These are phyloP conservation scores for Epinotia demarniana DNA, from an alignment of 2,888 invertebrate genomes.

Conservation along the genomic window DNA sequence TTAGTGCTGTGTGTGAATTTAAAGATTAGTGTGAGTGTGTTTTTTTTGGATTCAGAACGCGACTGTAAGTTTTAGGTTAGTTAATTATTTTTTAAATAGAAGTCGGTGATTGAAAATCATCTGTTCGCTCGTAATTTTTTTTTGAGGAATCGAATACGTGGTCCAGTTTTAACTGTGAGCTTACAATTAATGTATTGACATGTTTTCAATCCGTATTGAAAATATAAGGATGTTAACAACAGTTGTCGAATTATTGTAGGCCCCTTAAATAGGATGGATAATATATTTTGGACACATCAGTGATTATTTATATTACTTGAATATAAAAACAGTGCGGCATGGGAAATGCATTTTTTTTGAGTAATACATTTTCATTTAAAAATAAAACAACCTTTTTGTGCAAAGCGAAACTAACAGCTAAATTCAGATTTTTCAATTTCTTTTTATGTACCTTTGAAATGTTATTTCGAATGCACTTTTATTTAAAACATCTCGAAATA, in stretches of 20 bases:
- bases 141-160: not conserved
- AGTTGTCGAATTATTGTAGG: no score
- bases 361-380: not conserved
- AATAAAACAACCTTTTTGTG: not conserved
- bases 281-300: not conserved
- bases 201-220: not conserved
- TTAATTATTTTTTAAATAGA: not conserved
- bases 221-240: not conserved
- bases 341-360: not conserved
- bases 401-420: no score
- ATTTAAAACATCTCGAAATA: no score
- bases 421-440: not conserved
- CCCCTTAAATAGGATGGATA: no score
- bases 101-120: not conserved
- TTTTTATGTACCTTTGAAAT: not conserved
- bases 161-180: not conserved
- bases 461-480: not conserved
- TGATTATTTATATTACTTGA: not conserved
- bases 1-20: constrained; percentile 23
- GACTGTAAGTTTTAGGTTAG: constrained; percentile 14
- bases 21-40: constrained; percentile 7
- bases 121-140: not conserved
- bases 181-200: not conserved
- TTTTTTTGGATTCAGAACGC: constrained; percentile 19
- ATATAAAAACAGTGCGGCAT: no score